phyloP scores from a whole-genome alignment of 1,140 invertebrate species.

The Drosophila azteca region DNA sequence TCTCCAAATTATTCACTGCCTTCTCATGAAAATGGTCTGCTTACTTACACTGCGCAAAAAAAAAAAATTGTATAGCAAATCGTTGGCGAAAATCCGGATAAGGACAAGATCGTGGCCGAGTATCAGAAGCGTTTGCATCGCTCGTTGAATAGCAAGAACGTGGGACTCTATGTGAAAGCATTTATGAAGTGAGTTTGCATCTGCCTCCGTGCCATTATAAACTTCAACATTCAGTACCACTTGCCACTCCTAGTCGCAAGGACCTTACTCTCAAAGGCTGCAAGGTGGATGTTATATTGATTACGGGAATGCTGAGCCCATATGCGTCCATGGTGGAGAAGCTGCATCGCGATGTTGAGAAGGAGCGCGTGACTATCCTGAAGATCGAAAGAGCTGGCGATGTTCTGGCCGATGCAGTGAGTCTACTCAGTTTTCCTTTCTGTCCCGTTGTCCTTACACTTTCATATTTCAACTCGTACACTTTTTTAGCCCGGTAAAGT shows the following conservation, averaged over 20 bases:
- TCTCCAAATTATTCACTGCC: slow-evolving; percentile 7
- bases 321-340: slow-evolving; percentile 91
- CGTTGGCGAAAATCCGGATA: slow-evolving; percentile 85
- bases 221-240: not conserved
- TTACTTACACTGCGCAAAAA: slow-evolving; percentile 45
- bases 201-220: not conserved
- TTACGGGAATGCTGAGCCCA: slow-evolving; percentile 92
- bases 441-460: not conserved
- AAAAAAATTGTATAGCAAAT: slow-evolving; percentile 73
- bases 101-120: slow-evolving; percentile 90
- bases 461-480: not conserved
- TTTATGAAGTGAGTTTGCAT: slow-evolving; percentile 86
- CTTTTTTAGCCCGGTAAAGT: slow-evolving; percentile 89
- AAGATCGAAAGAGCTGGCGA: slow-evolving; percentile 92
- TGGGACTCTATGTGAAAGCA: slow-evolving; percentile 92
- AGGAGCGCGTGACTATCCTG: slow-evolving; percentile 91
- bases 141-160: slow-evolving; percentile 93
- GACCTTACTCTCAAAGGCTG: slow-evolving; percentile 89
- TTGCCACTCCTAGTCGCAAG: slow-evolving; percentile 85
- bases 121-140: slow-evolving; percentile 91
- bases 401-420: slow-evolving; percentile 91
- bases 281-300: slow-evolving; percentile 90
- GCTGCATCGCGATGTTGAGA: slow-evolving; percentile 90
- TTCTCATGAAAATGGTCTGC: slow-evolving; percentile 42
- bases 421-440: slow-evolving; percentile 25